Evolutionary conservation across 2,113 vertebrate genomes (phyloP).

Genomic region (Caloenas nicobarica): DNA sequence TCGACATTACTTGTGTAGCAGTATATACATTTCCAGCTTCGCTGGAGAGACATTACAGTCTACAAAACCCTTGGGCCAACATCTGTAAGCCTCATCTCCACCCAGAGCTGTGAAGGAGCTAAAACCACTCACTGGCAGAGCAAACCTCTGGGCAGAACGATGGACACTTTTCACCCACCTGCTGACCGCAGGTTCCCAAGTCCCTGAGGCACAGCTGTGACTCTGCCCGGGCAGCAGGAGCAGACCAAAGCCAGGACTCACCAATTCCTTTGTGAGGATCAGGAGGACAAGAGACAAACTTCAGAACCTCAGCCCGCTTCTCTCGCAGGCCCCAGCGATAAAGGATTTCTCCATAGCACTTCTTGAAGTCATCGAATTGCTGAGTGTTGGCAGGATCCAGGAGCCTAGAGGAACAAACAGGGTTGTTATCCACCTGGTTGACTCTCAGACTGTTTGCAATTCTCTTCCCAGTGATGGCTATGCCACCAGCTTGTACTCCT

Average conservation of each 20-base stretch:
- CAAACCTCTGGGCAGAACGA: neutral
- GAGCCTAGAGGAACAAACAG: constrained; percentile 76
- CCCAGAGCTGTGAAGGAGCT: neutral
- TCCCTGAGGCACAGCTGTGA: rapidly evolving
- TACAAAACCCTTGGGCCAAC: neutral
- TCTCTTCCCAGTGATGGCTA: neutral
- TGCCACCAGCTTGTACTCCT: neutral
- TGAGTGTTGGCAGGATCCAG: constrained; percentile 91
- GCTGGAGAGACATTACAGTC: neutral
- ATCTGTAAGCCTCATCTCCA: neutral
- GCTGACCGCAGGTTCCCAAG: neutral
- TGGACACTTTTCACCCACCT: neutral
- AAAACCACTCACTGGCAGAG: neutral
- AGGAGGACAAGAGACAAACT: constrained; percentile 93
- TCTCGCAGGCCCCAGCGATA: constrained; percentile 95
- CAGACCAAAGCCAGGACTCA: constrained; percentile 49
- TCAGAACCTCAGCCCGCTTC: constrained; percentile 93
- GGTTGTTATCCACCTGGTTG: neutral
- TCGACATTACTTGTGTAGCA: neutral
- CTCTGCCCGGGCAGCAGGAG: neutral
- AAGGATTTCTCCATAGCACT: constrained; percentile 95
- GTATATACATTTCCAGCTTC: neutral
- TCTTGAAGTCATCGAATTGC: constrained; percentile 98
- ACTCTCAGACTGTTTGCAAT: neutral
- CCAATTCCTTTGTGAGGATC: constrained; percentile 96